phyloP scores from a whole-genome alignment of 2,797 vertebrate species.

The Propithecus deckenii region DNA sequence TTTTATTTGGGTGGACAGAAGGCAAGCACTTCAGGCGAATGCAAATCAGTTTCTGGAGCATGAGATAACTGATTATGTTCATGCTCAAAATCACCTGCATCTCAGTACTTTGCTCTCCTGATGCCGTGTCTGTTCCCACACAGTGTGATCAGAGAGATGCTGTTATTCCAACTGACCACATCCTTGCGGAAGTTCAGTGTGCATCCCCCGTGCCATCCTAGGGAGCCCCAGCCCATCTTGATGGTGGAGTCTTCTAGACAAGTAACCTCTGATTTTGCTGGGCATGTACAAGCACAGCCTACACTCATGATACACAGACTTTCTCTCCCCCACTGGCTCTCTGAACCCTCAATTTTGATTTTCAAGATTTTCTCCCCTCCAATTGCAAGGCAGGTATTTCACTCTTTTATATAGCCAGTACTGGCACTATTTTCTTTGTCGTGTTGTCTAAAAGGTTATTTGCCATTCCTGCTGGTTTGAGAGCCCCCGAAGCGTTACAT shows the following conservation, averaged over 20 bases:
- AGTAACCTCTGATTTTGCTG: neutral
- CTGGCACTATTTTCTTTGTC: neutral
- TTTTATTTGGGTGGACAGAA: slow-evolving; percentile 69
- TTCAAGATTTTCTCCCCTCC: neutral
- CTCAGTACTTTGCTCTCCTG: neutral
- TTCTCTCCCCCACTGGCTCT: neutral
- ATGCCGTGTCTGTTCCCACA: neutral
- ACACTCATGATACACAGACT: neutral
- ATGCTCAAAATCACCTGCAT: slow-evolving; percentile 31
- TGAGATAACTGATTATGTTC: slow-evolving; percentile 40
- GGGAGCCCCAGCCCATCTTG: fast-evolving
- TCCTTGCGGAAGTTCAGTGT: neutral
- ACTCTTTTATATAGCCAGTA: neutral
- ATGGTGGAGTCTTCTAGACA: neutral
- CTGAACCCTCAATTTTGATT: slow-evolving; percentile 3
- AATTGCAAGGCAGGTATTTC: neutral
- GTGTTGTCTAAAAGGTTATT: slow-evolving; percentile 14
- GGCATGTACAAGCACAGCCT: neutral
- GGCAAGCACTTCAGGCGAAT: slow-evolving; percentile 66
- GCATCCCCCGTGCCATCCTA: neutral
- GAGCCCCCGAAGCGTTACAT: neutral
- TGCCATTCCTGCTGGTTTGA: neutral
- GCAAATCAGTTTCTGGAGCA: slow-evolving; percentile 65
- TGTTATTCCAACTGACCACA: neutral
- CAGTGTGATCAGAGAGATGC: neutral